Percentiles rank a stretch among this genome's conserved stretches.
Conservation (phyloP, 2,797 vertebrate genomes). For the Acrossocheilus fasciatus region DNA sequence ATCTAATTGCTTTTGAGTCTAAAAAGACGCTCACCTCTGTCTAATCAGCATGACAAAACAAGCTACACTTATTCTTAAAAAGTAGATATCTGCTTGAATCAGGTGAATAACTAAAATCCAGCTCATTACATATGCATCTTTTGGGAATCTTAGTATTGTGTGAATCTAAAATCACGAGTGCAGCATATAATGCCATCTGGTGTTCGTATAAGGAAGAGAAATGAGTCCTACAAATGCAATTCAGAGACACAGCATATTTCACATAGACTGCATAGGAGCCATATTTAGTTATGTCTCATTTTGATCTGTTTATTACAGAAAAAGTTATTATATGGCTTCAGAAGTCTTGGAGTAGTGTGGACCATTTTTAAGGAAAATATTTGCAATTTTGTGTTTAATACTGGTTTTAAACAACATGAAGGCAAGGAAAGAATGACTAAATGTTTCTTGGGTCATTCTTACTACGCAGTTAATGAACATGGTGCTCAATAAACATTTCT, state of each 20-base stretch:
- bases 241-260: not conserved
- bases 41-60: slow-evolving; percentile 47
- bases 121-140: not conserved
- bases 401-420: no score
- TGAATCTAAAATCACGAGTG: slow-evolving; percentile 14
- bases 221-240: not conserved
- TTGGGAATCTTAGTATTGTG: not conserved
- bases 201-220: slow-evolving; percentile 44
- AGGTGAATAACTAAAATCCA: not conserved
- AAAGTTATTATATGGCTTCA: not conserved
- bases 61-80: slow-evolving; percentile 32
- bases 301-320: not conserved
- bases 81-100: slow-evolving; percentile 25
- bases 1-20: slow-evolving; percentile 45
- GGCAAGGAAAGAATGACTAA: no score
- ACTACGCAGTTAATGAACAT: not conserved
- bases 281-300: not conserved
- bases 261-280: not conserved
- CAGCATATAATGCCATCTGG: slow-evolving; percentile 58
- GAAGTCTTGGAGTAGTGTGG: not conserved
- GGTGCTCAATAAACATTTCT: not conserved
- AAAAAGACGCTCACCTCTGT: slow-evolving; percentile 29
- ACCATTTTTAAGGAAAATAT: not conserved
- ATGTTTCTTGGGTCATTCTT: not conserved
- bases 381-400: not conserved